Conservation (phyloP, 2,113 vertebrate species). For the Ailurus styani region DNA sequence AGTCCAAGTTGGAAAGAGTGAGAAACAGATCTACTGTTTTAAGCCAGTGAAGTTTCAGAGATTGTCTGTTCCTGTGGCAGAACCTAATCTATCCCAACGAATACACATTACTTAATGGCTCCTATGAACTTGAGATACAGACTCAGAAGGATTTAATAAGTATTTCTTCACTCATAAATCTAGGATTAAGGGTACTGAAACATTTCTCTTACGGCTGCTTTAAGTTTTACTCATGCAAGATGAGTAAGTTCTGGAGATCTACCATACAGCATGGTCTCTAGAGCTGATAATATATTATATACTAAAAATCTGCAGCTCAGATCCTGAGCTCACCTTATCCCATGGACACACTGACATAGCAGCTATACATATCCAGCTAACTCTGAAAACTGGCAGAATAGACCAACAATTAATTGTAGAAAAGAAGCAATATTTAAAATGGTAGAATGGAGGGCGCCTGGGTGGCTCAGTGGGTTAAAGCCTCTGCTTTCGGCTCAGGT, state of each 20-base stretch:
- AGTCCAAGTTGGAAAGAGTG: background rate
- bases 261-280: background rate
- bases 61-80: background rate
- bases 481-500: too few species aligned
- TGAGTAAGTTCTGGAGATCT: background rate
- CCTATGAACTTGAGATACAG: background rate
- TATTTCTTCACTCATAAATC: background rate
- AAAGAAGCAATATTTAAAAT: background rate
- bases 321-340: background rate
- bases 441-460: background rate
- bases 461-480: too few species aligned
- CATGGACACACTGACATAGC: background rate
- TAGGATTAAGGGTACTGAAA: background rate
- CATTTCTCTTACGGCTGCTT: background rate
- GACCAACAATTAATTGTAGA: background rate
- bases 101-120: background rate
- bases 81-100: background rate
- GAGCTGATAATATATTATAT: background rate
- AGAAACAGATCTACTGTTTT: background rate
- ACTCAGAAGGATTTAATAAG: background rate
- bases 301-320: background rate
- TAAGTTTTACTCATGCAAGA: background rate
- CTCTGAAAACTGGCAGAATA: background rate
- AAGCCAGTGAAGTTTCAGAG: background rate
- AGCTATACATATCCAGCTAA: background rate